phyloP scores from a whole-genome alignment of 2,797 vertebrate genomes.

The Coendou prehensilis region DNA sequence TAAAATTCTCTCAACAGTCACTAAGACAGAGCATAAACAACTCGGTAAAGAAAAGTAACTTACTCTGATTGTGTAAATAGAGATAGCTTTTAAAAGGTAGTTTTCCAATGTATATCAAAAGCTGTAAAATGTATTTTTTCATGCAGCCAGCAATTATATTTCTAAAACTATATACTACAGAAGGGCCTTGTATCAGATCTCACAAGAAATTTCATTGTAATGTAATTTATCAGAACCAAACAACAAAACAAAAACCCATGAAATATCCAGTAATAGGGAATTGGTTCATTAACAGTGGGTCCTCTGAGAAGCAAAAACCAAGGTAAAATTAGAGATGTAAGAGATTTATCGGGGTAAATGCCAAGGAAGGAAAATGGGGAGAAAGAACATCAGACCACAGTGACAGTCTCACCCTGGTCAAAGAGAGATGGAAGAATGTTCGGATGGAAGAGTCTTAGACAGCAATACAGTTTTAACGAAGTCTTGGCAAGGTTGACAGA shows the following conservation, averaged over 20 bases:
- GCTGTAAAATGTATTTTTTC: constrained; percentile 26
- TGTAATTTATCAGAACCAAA: constrained; percentile 46
- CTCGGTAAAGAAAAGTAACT: neutral
- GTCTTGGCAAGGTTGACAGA: neutral
- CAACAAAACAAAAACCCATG: neutral
- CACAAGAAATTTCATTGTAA: neutral
- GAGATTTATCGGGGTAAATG: neutral
- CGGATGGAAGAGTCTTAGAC: neutral
- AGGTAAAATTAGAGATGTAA: neutral
- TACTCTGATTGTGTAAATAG: constrained; percentile 9
- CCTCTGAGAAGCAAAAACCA: neutral
- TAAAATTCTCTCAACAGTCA: constrained; percentile 50
- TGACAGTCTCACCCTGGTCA: neutral
- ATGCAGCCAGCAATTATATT: neutral
- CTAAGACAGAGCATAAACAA: neutral
- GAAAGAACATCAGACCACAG: neutral
- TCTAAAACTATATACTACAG: neutral
- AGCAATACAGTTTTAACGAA: neutral
- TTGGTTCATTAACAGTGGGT: neutral
- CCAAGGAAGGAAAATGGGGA: neutral
- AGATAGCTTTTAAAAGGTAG: constrained; percentile 20
- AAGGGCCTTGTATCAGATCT: neutral
- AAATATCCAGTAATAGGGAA: neutral
- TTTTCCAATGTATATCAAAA: constrained; percentile 32
- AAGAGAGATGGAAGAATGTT: neutral